Conservation (phyloP, 1,140 invertebrate species). For the Hypsibius dujardini region DNA sequence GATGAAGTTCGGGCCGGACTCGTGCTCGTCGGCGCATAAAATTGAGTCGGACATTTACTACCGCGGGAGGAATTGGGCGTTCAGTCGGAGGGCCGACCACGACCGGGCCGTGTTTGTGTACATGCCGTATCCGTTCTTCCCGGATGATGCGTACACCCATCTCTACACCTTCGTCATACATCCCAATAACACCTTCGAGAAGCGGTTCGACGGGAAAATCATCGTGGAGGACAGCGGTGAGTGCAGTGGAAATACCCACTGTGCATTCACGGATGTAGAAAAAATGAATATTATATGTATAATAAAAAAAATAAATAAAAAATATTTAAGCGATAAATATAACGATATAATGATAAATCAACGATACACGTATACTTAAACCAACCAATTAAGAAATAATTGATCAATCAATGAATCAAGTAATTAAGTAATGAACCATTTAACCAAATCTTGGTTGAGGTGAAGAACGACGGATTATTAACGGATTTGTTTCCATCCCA, state of each 20-base stretch:
- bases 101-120: not conserved
- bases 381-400: no score
- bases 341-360: no score
- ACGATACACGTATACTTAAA: no score
- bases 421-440: no score
- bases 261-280: not conserved
- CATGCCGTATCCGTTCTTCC: conserved; percentile 18
- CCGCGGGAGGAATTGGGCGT: not conserved
- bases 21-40: not conserved
- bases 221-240: conserved; percentile 28
- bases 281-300: not conserved
- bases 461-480: no score
- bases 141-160: conserved; percentile 35
- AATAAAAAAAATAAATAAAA: no score
- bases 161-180: conserved; percentile 34
- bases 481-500: no score
- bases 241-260: no score
- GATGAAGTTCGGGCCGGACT: conserved; percentile 35
- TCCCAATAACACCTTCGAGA: conserved; percentile 34
- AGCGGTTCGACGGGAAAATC: conserved; percentile 34
- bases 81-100: no score
- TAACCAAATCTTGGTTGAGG: no score
- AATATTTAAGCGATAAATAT: no score
- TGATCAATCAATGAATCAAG: no score
- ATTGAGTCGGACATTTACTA: not conserved